phyloP scores from a whole-genome alignment of 2,797 vertebrate species.

The Arnoldichthys spilopterus region DNA sequence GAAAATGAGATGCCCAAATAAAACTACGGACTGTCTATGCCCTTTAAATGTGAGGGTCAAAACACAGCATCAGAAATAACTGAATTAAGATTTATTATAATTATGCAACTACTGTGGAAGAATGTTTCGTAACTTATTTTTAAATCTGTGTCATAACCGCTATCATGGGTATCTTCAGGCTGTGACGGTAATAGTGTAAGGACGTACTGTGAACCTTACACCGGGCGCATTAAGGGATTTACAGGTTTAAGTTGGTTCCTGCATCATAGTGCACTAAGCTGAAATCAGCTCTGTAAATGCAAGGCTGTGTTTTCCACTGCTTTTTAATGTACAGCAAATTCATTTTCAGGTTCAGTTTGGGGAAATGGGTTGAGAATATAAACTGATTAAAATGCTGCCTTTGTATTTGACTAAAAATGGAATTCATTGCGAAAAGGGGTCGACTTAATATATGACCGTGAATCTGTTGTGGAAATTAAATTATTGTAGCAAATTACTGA shows the following conservation, averaged over 20 bases:
- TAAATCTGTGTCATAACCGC: neutral
- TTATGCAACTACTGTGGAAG: constrained; percentile 11
- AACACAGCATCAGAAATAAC: neutral
- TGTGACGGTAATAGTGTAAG: constrained; percentile 49
- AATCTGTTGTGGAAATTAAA: too few species aligned
- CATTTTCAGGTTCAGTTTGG: too few species aligned
- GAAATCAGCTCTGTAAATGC: neutral
- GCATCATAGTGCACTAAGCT: constrained; percentile 4
- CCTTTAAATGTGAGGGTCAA: neutral
- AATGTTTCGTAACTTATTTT: constrained; percentile 21
- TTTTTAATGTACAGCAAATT: neutral
- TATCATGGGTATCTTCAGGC: constrained; percentile 9
- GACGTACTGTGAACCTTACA: constrained; percentile 28
- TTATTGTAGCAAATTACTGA: too few species aligned
- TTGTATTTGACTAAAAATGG: too few species aligned
- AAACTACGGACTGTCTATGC: too few species aligned
- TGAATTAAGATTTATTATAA: constrained; percentile 8
- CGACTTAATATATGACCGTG: too few species aligned
- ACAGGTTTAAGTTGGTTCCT: constrained; percentile 17
- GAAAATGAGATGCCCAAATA: too few species aligned
- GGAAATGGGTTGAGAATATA: neutral
- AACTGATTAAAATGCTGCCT: too few species aligned
- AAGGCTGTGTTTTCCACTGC: neutral
- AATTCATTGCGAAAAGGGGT: too few species aligned
- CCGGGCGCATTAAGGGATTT: constrained; percentile 60